These are phyloP conservation scores for Listrodromus nycthemerus DNA, from an alignment of 2,888 invertebrate species.

Conservation along the genomic window DNA sequence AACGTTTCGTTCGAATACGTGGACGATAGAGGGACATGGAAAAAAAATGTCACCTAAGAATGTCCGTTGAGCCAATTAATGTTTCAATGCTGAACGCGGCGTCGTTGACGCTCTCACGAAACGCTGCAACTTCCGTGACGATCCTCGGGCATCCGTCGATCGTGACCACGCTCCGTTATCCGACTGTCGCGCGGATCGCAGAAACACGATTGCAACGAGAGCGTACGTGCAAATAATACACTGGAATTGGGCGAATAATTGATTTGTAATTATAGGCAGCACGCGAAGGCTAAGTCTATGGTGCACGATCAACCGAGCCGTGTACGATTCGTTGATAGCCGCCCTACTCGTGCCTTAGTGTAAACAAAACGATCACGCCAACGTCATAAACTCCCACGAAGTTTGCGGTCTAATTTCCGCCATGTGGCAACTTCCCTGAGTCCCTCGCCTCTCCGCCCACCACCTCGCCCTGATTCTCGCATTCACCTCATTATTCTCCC, in stretches of 20 bases:
- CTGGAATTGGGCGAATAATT: conserved; percentile 56
- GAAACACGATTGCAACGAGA: background rate
- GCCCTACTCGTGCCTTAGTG: conserved; percentile 63
- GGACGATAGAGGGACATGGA: background rate
- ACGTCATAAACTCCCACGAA: conserved; percentile 76
- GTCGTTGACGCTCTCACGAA: background rate
- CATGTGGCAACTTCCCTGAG: conserved; percentile 65
- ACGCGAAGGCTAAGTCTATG: conserved; percentile 42
- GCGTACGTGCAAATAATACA: conserved; percentile 23
- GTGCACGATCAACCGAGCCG: conserved; percentile 13
- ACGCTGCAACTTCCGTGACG: background rate
- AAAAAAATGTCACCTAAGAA: background rate
- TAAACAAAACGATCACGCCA: conserved; percentile 78
- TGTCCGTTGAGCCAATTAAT: conserved; percentile 23
- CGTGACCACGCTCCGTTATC: background rate
- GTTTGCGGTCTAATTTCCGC: conserved; percentile 79
- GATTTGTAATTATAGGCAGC: conserved; percentile 61
- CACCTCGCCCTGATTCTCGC: conserved; percentile 23
- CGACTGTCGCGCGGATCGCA: background rate
- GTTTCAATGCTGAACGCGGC: background rate
- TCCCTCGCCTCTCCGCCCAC: conserved; percentile 24
- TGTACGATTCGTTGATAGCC: conserved; percentile 56
- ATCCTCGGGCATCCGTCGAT: background rate
- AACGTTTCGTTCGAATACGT: background rate
- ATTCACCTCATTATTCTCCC: conserved; percentile 56